phyloP scores from a whole-genome alignment of 1,140 invertebrate genomes.

The Drosophila trapezifrons region DNA sequence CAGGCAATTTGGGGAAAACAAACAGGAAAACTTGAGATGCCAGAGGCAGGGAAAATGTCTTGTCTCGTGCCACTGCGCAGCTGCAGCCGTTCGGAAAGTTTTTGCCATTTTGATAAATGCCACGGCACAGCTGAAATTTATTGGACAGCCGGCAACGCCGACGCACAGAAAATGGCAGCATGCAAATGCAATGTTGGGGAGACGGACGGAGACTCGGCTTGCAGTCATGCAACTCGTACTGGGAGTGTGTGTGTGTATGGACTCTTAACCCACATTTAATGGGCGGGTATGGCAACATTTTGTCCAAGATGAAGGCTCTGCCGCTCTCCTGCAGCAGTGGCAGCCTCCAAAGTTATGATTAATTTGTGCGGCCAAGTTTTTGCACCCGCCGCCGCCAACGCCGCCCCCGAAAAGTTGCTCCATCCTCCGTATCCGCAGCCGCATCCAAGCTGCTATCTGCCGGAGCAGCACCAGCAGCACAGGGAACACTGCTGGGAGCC shows the following conservation, averaged over 20 bases:
- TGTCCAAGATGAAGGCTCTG: slow-evolving; percentile 47
- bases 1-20: slow-evolving; percentile 48
- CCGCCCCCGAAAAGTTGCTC: slow-evolving; percentile 63
- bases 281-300: slow-evolving; percentile 50
- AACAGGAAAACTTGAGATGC: slow-evolving; percentile 44
- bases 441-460: slow-evolving; percentile 59
- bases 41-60: slow-evolving; percentile 40
- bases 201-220: no score
- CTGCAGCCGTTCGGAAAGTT: slow-evolving; percentile 59
- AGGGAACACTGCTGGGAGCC: slow-evolving; percentile 23
- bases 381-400: slow-evolving; percentile 20
- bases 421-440: slow-evolving; percentile 16
- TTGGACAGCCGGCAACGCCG: slow-evolving; percentile 58
- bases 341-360: slow-evolving; percentile 77
- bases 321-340: slow-evolving; percentile 33
- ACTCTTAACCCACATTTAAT: slow-evolving; percentile 73
- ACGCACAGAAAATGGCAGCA: slow-evolving; percentile 31
- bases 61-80: slow-evolving; percentile 61
- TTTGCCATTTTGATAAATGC: slow-evolving; percentile 70
- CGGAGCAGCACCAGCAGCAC: slow-evolving; percentile 19
- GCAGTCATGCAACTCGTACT: slow-evolving; percentile 21
- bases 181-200: slow-evolving; percentile 42
- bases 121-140: slow-evolving; percentile 66
- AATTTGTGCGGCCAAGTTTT: slow-evolving; percentile 77
- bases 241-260: slow-evolving; percentile 7